phyloP scores from a whole-genome alignment of 2,113 vertebrate species.

The Tupaia tana region DNA sequence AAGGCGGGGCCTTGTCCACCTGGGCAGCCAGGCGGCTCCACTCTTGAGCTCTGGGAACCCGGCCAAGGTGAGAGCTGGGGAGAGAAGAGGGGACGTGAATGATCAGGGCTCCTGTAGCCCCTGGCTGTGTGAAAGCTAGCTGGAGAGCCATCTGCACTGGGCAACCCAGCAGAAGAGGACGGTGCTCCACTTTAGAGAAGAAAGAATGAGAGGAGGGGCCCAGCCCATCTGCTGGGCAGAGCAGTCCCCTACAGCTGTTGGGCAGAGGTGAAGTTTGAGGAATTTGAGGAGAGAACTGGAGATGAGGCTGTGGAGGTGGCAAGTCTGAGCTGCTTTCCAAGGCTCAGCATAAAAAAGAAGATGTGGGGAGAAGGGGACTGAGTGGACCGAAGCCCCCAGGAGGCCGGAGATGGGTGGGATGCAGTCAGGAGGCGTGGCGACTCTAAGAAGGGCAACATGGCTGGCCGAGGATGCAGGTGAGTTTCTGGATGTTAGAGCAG shows the following conservation, averaged over 20 bases:
- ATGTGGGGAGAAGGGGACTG: background rate
- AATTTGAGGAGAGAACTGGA: no score
- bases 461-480: background rate
- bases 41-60: background rate
- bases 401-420: background rate
- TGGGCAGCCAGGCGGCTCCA: fast-evolving
- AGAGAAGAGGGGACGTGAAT: background rate
- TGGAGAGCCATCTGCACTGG: background rate
- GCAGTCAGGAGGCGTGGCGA: background rate
- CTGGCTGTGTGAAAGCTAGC: background rate
- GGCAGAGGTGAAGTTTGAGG: background rate
- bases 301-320: background rate
- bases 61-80: background rate
- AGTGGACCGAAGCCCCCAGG: no score
- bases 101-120: no score
- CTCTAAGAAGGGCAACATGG: background rate
- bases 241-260: background rate
- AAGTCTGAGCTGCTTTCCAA: background rate
- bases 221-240: background rate
- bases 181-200: no score
- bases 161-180: no score
- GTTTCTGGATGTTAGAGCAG: background rate
- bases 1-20: no score
- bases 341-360: background rate
- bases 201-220: no score